phyloP scores from a whole-genome alignment of 1,140 invertebrate species.

The Danaus melanippus region DNA sequence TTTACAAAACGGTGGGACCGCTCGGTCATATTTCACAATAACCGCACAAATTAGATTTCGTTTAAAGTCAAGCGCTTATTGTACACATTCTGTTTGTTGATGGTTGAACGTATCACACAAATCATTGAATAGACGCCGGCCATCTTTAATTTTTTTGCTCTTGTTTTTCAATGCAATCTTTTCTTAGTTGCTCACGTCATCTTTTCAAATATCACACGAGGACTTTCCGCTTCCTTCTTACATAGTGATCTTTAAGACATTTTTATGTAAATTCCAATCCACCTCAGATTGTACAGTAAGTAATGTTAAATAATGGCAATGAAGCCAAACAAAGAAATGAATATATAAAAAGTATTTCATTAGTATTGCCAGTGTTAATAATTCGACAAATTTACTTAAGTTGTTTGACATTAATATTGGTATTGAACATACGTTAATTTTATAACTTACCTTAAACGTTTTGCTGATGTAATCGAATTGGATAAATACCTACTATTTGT shows the following conservation, averaged over 20 bases:
- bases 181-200: no score
- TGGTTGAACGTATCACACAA: constrained; percentile 51
- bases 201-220: no score
- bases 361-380: no score
- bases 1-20: constrained; percentile 39
- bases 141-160: constrained; percentile 39
- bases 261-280: constrained; percentile 3
- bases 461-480: no score
- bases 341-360: no score
- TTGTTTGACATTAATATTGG: no score
- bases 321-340: no score
- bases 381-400: no score
- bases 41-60: constrained; percentile 69
- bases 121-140: constrained; percentile 52
- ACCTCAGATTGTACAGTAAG: constrained; percentile 1
- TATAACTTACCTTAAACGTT: no score
- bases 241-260: not conserved
- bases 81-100: constrained; percentile 58
- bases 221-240: no score
- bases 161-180: constrained; percentile 6
- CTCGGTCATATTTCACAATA: constrained; percentile 64
- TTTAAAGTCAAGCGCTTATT: constrained; percentile 65
- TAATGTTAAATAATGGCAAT: not conserved
- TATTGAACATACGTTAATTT: no score
- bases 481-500: no score